Evolutionary conservation across 92 coral and sea anemone genomes (phyloP), one percentile per base, ranked within the genome.

Genomic region (Plumapathes pennacea): DNA sequence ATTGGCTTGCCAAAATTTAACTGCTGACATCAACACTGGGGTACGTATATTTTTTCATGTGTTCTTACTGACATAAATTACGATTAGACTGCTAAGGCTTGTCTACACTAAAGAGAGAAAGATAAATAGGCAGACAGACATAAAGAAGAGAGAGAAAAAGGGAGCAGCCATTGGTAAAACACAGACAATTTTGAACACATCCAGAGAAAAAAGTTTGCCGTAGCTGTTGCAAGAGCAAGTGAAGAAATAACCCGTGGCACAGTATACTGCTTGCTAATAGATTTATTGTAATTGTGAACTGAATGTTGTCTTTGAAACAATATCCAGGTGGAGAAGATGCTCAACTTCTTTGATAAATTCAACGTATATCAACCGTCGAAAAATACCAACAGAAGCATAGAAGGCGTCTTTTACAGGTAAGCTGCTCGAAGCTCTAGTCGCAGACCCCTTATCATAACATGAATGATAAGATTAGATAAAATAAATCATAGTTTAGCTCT

Each of bases 371-470:
- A 4, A 41, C 36, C 17, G 2, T 21, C 25, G 13, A 2, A 30
- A n/a, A 32, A 60, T 7, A n/a, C 46, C 1, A 39, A 72, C 38
- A 45, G 34, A 44, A 49, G 37, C 21, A 30, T 63, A 9, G 46
- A 50, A 15, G 80, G 80, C 21, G 64, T 72, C 7, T 72, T 49
- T 37, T 62, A 61, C 29, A 62, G 80, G 80, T 72, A 42, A 4
- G 50, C 18, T 12, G 14, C 25, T 37, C 14, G 10, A 27, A 8
- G 8, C 9, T 34, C n/a, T 34, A 8, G 9, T 34, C 40, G 8
- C 9, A 34, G 8, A 8, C 8, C 40, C 8, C n/a, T n/a, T 8
- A 8, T 8, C 40, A 8, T n/a, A 34, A 34, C n/a, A 34, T 8
- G 8, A 34, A 34, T 8, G 8, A 34, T n/a, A 34, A 8, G n/a